Base-by-base conservation (phyloP, 2,797 vertebrate species). In the Percopsis omiscomaycus region DNA sequence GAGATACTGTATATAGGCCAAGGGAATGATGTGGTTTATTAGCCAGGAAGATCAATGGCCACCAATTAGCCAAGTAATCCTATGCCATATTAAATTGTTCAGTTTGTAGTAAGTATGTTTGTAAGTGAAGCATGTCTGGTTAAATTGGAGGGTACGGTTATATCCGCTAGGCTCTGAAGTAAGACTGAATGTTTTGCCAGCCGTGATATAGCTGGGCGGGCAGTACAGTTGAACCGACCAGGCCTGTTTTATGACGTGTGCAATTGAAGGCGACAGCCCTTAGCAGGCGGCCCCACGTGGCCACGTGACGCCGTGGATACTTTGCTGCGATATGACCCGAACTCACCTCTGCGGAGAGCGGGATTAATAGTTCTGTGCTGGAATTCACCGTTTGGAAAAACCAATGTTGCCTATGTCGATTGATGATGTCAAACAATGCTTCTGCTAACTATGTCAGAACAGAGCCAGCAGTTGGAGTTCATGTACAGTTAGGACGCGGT, bases 241-340 rank as follows among this genome's bases (percentile, higher is more conserved):
- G 68, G 62, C 46, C 50, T 79, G 79, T 64, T 86, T 87, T 76
- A 80, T 84, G 81, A 65, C 3, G 54, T 83, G 84, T 86, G 77
- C 83, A 88, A 88, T 74, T 79, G 71, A 86, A 82, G 74, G 64
- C 1, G 68, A 77, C 83, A 71, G 66, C 59, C 48, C 76, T 22
- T 12, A 49, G 57, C 6, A 55, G 75, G 63, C 44, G 9, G 1
- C 22, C 56, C 46, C 51, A 53, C 74, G 64, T 75, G 53, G 70
- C 58, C 52, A 48, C 48, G 11, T 58, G 69, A 63, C 60, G 63
- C 75, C 53, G 28, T 14, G 61, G 56, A 75, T 61, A 59, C 53
- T 64, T 62, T 5, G 0, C 27, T 47, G 65, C 47, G 57, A 80
- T 13, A 44, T 58, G 29, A 79, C 62, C 59, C 69, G 58, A 77